Evolutionary conservation across 2,113 vertebrate species (phyloP).

Genomic region (Tonatia bakeri): DNA sequence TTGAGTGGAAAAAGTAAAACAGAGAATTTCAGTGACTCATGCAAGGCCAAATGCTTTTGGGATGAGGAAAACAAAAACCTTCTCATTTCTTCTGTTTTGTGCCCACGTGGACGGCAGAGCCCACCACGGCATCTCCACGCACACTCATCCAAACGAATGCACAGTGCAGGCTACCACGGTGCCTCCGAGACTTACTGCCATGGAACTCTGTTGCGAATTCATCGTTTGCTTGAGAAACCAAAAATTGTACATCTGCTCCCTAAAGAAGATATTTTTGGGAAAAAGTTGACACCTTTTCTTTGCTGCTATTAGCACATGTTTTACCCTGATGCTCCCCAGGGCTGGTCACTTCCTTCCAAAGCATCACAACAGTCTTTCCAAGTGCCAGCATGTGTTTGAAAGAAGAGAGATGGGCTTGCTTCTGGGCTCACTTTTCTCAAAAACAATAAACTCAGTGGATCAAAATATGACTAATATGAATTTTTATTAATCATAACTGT

Average conservation of each 20-base stretch:
- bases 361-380: not conserved
- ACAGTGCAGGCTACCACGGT: not conserved
- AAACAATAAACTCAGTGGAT: not conserved
- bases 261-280: not conserved
- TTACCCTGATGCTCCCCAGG: not conserved
- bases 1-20: not conserved
- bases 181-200: not conserved
- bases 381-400: not conserved
- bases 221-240: not conserved
- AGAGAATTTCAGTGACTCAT: not conserved
- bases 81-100: not conserved
- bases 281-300: not conserved
- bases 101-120: not conserved
- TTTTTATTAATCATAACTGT: not conserved
- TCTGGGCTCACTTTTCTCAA: not conserved
- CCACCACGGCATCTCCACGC: not conserved
- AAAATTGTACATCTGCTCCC: not conserved
- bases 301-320: not conserved
- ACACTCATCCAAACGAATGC: not conserved
- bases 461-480: conserved; percentile 3
- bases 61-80: not conserved
- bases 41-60: rapidly evolving
- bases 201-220: not conserved
- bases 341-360: not conserved
- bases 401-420: not conserved